These are phyloP conservation scores for Anarrhichthys ocellatus DNA, from an alignment of 2,113 vertebrate genomes.

Conservation along the genomic window DNA sequence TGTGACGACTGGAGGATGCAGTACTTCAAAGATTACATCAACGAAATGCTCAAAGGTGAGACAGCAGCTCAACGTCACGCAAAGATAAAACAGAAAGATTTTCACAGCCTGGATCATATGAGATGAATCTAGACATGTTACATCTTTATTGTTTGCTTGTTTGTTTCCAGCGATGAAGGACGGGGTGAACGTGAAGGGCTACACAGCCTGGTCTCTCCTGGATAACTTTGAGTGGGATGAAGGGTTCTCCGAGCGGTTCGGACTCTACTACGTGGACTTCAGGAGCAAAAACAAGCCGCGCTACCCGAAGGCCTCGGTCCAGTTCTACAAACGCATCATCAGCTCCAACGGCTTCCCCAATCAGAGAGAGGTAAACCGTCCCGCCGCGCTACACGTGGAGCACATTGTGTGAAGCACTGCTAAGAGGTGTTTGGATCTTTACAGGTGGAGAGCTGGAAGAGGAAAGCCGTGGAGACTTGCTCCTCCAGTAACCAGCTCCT, in stretches of 20 bases:
- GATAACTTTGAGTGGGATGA: slow-evolving; percentile 95
- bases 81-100: no score
- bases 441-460: slow-evolving; percentile 89
- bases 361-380: slow-evolving; percentile 84
- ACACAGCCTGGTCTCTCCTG: slow-evolving; percentile 92
- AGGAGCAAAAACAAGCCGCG: slow-evolving; percentile 86
- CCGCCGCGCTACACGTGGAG: no score
- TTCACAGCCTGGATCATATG: no score
- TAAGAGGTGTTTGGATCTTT: not conserved
- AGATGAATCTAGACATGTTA: not conserved
- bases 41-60: slow-evolving; percentile 93
- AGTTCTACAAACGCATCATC: slow-evolving; percentile 90
- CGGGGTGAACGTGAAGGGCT: slow-evolving; percentile 89
- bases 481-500: slow-evolving; percentile 87
- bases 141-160: no score
- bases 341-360: slow-evolving; percentile 91
- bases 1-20: slow-evolving; percentile 92
- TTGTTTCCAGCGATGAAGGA: slow-evolving; percentile 87
- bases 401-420: no score
- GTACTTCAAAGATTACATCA: slow-evolving; percentile 91
- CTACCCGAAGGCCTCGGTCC: slow-evolving; percentile 90
- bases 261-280: slow-evolving; percentile 91
- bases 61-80: not conserved
- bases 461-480: slow-evolving; percentile 86
- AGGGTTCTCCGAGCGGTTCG: slow-evolving; percentile 90